Base-by-base conservation (phyloP, 2,113 vertebrate genomes). In the Artemisiospiza belli region DNA sequence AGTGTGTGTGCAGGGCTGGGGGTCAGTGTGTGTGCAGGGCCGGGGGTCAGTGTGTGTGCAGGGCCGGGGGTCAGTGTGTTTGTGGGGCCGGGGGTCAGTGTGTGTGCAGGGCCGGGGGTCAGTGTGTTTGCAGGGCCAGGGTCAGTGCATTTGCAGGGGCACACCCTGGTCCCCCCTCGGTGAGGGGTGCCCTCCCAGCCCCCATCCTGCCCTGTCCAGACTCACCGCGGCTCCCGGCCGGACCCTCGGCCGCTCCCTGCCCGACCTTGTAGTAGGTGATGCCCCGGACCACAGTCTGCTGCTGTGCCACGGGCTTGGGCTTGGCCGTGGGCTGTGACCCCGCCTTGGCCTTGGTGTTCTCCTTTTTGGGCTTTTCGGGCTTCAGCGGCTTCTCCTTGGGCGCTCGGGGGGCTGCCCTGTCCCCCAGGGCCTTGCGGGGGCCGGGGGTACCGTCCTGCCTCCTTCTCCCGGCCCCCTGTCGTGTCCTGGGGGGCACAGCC, bases 241-340 rank as follows among this genome's bases (percentile, higher is more conserved):
- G 73, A 55, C 95, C 95, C 72, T 98, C 98, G 0, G 97, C 93
- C 1, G 55, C 96, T 3, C 98, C 98, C 86, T 97, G 98, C 90
- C 98, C 97, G 0, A 99, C 98, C 97, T 99, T 99, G 98, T 99
- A 99, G 98, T 99, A 99, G 1, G 99, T 99, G 96, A 99, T 98
- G 86, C 99, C 98, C 54, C 99, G 97, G 86, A 99, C 98, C 84
- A 99, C 98, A 0, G 98, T 98, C 7, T 98, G 98, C 97, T 99
- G 99, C 67, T 98, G 98, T 1, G 95, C 97, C 12, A 87, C 78
- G 9, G 97, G 91, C 79, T 98, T 98, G 90, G 98, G 97, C 97
- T 98, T 99, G 94, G 97, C 83, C 0, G 98, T 99, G 39, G 99
- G 98, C 75, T 97, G 97, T 9, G 97, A 96, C 5, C 47, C 97